Evolutionary conservation across 2,888 invertebrate species (phyloP), one percentile per base, ranked within the genome.

Genomic region (Mongoloraphidia duomilia): DNA sequence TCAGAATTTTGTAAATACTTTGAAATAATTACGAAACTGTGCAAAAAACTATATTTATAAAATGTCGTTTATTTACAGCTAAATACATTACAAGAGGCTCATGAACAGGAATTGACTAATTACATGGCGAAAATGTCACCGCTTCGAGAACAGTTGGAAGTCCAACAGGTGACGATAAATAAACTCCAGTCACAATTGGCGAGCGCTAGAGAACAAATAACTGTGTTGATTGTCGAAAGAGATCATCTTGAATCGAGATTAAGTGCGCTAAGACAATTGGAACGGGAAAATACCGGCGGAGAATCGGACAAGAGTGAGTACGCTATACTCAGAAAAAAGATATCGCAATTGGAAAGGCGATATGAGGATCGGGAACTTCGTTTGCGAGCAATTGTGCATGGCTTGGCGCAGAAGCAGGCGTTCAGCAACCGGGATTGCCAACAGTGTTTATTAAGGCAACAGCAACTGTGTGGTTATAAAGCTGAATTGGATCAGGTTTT

Each of bases 21-120:
- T 39, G 12, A 43, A 41, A 41, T 11, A 47, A 37, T 41, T 17
- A 14, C 8, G 40, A 34, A 35, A 6, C 36, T 33, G 17, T 34
- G 14, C 14, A 46, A 11, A 12, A 46, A 6, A 47, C 46, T 11
- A 14, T 10, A 48, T 46, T n/a, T 17, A 26, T 47, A 47, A 26
- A 48, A n/a, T 17, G 26, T 47, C 33, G 14, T 39, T 39, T 42
- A 9, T 34, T 47, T 34, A 26, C 71, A 87, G 80, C 69, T 88
- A 38, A 86, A 84, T 65, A 83, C 83, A 9, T 74, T 83, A 6
- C 83, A 83, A 68, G 69, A 79, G 56, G 79, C 82, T 3, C 83
- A 83, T 59, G 83, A 83, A 61, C 76, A 80, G 53, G 85, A 84
- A 62, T 63, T 85, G 44, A 71, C 77, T 63, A 77, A 79, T 51